Conservation (phyloP, 2,888 invertebrate genomes). For the Anagyrus pseudococci region DNA sequence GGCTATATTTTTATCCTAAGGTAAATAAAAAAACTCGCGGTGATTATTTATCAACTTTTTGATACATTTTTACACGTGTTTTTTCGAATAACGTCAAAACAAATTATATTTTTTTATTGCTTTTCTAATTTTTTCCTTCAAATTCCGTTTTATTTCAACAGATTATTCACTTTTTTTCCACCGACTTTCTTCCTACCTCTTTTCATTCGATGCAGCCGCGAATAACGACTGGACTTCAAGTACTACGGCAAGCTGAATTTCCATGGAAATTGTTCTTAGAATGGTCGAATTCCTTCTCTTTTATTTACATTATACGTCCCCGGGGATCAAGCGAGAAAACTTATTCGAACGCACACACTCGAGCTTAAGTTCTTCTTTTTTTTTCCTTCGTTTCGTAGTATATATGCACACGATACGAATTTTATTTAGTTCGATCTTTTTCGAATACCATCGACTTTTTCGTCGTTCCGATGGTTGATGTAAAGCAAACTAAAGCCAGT, state of each 20-base stretch:
- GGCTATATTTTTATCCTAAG: not conserved
- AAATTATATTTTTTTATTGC: conserved; percentile 2
- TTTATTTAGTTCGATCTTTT: no score
- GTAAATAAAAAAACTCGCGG: not conserved
- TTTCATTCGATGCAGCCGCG: conserved; percentile 14
- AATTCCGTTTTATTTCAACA: not conserved
- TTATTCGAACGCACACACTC: no score
- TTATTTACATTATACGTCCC: conserved; percentile 19
- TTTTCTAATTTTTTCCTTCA: conserved; percentile 3
- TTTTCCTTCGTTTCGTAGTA: no score
- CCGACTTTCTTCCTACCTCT: conserved; percentile 12
- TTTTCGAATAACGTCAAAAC: not conserved
- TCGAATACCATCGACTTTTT: no score
- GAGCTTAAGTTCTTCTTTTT: no score
- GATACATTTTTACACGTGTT: not conserved
- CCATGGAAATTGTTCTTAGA: conserved; percentile 35
- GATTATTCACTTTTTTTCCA: not conserved
- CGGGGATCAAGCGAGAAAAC: conserved; percentile 26
- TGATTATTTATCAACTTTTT: not conserved
- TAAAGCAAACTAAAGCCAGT: no score
- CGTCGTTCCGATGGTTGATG: no score
- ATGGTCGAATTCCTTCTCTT: conserved; percentile 32
- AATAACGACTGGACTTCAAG: conserved; percentile 29
- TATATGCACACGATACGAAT: no score
- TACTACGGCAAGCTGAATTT: conserved; percentile 25